phyloP scores from a whole-genome alignment of 2,888 invertebrate species.

The Tortricodes alternella region DNA sequence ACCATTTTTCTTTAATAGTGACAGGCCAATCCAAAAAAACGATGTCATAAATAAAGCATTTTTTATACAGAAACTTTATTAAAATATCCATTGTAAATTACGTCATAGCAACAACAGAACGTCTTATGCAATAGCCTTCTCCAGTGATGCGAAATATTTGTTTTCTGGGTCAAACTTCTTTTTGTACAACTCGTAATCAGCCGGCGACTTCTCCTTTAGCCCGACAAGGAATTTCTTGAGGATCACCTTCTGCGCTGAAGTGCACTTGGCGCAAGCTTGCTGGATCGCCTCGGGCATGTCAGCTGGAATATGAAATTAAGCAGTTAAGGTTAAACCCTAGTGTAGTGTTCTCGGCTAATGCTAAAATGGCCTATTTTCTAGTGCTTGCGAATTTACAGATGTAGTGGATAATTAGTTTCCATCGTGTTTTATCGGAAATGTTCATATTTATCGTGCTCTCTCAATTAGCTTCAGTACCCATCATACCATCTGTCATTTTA shows the following conservation, averaged over 20 bases:
- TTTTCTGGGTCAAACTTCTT: constrained; percentile 84
- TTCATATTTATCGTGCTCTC: no score
- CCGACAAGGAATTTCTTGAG: constrained; percentile 82
- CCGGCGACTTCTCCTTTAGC: constrained; percentile 72
- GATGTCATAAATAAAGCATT: neutral
- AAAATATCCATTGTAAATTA: neutral
- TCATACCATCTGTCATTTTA: no score
- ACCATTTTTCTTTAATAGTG: no score
- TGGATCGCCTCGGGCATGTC: constrained; percentile 85
- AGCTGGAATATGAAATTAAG: constrained; percentile 66
- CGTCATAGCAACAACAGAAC: neutral
- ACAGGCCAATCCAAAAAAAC: no score
- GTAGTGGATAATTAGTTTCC: no score
- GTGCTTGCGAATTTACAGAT: no score
- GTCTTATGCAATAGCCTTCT: constrained; percentile 51
- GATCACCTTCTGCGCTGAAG: constrained; percentile 84
- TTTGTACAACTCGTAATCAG: constrained; percentile 71
- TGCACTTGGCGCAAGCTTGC: constrained; percentile 85
- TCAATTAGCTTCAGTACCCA: no score
- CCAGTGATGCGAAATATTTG: constrained; percentile 77
- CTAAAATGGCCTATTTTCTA: neutral
- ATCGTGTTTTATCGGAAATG: no score
- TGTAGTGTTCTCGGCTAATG: no score
- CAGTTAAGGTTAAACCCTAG: neutral
- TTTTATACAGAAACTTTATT: neutral